phyloP scores from a whole-genome alignment of 2,888 invertebrate species.

The Biston betularia region DNA sequence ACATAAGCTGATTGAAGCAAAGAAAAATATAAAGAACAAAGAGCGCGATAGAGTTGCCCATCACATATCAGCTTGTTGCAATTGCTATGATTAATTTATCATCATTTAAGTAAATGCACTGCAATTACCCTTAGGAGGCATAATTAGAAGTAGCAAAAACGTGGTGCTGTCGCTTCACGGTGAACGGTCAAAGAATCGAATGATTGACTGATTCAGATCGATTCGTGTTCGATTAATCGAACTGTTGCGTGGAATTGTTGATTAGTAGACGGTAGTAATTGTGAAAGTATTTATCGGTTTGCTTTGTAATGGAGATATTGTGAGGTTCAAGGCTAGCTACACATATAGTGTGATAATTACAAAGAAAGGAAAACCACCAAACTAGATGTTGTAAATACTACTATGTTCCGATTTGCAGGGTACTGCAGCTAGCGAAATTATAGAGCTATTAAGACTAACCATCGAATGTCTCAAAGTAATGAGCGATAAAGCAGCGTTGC shows the following conservation, averaged over 20 bases:
- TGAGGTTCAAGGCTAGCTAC: neutral
- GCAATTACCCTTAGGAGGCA: slow-evolving; percentile 40
- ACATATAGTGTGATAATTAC: no score
- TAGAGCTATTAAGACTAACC: no score
- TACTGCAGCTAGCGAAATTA: no score
- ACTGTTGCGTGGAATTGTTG: slow-evolving; percentile 24
- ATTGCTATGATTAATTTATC: slow-evolving; percentile 40
- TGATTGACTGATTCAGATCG: slow-evolving; percentile 33
- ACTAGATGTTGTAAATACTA: no score
- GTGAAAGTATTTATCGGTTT: neutral
- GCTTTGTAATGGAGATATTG: slow-evolving; percentile 17
- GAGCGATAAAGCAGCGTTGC: no score
- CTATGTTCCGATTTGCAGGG: no score
- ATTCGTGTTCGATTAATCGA: slow-evolving; percentile 44
- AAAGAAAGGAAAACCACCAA: no score
- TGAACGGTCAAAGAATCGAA: slow-evolving; percentile 43
- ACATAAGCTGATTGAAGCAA: slow-evolving; percentile 40
- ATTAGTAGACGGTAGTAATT: slow-evolving; percentile 4
- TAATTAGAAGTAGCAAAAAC: slow-evolving; percentile 45
- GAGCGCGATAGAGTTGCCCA: slow-evolving; percentile 22
- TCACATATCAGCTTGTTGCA: slow-evolving; percentile 31
- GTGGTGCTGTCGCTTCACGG: slow-evolving; percentile 42
- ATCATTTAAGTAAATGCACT: slow-evolving; percentile 43
- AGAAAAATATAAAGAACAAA: slow-evolving; percentile 39
- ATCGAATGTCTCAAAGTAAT: no score